These are phyloP conservation scores for Drosophila basisetae DNA, from an alignment of 2,888 invertebrate species.

Conservation along the genomic window DNA sequence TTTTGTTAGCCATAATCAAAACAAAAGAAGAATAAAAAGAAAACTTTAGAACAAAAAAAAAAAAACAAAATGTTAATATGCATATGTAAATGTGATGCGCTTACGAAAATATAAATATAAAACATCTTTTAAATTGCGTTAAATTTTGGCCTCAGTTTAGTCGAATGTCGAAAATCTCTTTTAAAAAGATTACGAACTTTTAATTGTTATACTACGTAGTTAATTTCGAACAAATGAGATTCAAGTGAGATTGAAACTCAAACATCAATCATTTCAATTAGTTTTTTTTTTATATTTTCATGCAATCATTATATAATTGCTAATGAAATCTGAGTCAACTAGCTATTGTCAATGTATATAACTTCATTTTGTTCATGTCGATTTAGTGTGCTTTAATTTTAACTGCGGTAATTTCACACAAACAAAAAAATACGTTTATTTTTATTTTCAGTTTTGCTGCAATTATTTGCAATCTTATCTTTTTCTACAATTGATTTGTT, in stretches of 20 bases:
- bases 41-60: conserved; percentile 1
- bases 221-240: neutral
- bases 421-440: neutral
- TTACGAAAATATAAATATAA: conserved; percentile 19
- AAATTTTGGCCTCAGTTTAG: neutral
- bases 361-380: neutral
- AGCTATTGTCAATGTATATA: neutral
- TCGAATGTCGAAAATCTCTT: neutral
- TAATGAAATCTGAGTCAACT: too few species aligned
- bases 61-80: conserved; percentile 1
- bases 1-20: conserved; percentile 3
- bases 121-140: conserved; percentile 8
- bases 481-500: conserved; percentile 6
- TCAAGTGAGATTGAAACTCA: neutral
- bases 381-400: neutral
- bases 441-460: neutral
- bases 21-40: neutral
- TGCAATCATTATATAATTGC: neutral
- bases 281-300: neutral
- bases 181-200: neutral
- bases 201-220: neutral
- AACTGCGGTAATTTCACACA: neutral
- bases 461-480: neutral
- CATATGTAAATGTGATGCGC: conserved; percentile 23
- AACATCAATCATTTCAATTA: neutral